phyloP scores from a whole-genome alignment of 1,140 invertebrate species.

The Saccostrea glomerata region DNA sequence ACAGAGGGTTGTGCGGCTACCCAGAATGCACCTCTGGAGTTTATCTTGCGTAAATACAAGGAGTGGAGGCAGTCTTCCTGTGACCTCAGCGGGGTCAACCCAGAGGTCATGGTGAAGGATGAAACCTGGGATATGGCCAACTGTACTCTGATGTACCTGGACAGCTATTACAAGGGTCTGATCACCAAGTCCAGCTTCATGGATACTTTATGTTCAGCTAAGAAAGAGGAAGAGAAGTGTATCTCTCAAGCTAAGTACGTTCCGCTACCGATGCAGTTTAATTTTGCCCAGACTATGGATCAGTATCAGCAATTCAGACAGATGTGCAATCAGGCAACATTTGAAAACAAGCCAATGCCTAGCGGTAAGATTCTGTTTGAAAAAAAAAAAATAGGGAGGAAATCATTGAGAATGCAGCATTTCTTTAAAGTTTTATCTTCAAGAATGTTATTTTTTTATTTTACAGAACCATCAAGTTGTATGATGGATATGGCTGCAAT shows the following conservation, averaged over 20 bases:
- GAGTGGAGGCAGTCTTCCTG: slow-evolving; percentile 37
- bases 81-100: background rate
- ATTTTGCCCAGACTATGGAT: background rate
- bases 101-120: background rate
- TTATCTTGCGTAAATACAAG: slow-evolving; percentile 13
- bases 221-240: background rate
- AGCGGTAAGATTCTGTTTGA: background rate
- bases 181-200: background rate
- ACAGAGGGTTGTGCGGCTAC: slow-evolving; percentile 23
- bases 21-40: slow-evolving; percentile 29
- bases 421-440: too few species aligned
- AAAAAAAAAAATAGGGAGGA: background rate
- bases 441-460: background rate
- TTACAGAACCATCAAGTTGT: slow-evolving; percentile 17
- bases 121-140: background rate
- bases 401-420: too few species aligned
- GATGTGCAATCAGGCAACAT: background rate
- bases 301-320: background rate
- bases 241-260: background rate
- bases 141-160: background rate
- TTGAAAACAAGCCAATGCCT: background rate
- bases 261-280: background rate
- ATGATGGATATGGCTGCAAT: slow-evolving; percentile 41
- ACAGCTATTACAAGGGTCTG: background rate
- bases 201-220: background rate